Conservation (phyloP, 1,140 invertebrate species). For the Drosophila kohkoa region DNA sequence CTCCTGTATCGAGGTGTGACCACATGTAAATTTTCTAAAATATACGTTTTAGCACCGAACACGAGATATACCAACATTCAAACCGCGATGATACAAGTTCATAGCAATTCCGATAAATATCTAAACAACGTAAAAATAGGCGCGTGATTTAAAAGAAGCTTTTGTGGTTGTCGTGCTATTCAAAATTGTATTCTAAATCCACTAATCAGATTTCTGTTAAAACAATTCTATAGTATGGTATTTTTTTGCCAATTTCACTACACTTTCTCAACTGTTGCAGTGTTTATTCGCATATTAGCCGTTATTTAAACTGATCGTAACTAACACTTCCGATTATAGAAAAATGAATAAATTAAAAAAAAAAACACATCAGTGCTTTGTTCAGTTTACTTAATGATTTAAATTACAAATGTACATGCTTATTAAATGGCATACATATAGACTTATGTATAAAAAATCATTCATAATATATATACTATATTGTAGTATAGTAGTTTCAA, state of each 20-base stretch:
- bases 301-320: not conserved
- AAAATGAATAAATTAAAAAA: not conserved
- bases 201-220: too few relatives aligned
- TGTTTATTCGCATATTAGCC: not conserved
- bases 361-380: not conserved
- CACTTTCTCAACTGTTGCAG: conserved; percentile 4
- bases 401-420: conserved; percentile 74
- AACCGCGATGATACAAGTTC: too few relatives aligned
- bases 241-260: not conserved
- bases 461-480: conserved; percentile 8
- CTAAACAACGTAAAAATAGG: too few relatives aligned
- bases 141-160: too few relatives aligned
- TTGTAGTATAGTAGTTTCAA: conserved; percentile 25
- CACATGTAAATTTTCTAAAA: too few relatives aligned
- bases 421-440: conserved; percentile 56
- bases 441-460: conserved; percentile 30
- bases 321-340: not conserved
- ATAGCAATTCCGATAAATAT: too few relatives aligned
- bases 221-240: too few relatives aligned
- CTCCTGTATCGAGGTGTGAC: too few relatives aligned
- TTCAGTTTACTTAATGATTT: conserved; percentile 56
- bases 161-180: too few relatives aligned
- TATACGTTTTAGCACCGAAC: too few relatives aligned
- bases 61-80: too few relatives aligned
- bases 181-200: too few relatives aligned